Conservation (phyloP, 2,797 vertebrate genomes). For the Pseudopleuronectes americanus region DNA sequence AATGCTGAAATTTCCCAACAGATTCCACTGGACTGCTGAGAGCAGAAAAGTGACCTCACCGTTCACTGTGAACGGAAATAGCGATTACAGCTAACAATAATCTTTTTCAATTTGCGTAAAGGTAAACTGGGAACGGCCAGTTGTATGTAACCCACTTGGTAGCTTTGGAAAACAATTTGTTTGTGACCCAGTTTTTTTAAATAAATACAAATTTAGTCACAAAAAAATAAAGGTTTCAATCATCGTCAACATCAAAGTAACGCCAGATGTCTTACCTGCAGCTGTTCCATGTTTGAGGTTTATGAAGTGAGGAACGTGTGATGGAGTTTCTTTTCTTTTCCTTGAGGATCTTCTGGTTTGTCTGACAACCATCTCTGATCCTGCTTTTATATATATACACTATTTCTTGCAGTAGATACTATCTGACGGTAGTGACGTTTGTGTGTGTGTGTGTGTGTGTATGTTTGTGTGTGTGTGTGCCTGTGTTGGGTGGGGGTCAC, state of each 20-base stretch:
- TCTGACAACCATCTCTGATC: too few species aligned
- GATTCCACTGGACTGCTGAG: too few species aligned
- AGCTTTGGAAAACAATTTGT: background rate
- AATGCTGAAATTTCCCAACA: too few species aligned
- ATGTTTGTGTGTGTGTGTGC: background rate
- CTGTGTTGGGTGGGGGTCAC: constrained; percentile 1
- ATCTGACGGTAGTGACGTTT: background rate
- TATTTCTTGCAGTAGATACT: background rate
- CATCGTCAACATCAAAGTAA: background rate
- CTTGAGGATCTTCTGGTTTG: background rate
- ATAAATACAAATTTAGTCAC: too few species aligned
- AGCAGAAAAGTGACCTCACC: too few species aligned
- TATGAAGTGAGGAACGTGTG: background rate
- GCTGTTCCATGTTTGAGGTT: constrained; percentile 66
- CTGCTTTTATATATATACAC: background rate
- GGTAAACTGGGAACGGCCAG: too few species aligned
- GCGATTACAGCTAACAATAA: too few species aligned
- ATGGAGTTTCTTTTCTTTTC: background rate
- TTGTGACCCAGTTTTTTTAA: too few species aligned
- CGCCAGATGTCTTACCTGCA: constrained; percentile 68
- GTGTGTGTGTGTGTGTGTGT: constrained; percentile 7
- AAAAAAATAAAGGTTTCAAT: background rate
- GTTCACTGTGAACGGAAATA: too few species aligned
- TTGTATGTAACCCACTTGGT: background rate
- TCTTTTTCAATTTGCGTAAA: too few species aligned